phyloP scores from a whole-genome alignment of 2,797 vertebrate species.

The Prionace glauca region DNA sequence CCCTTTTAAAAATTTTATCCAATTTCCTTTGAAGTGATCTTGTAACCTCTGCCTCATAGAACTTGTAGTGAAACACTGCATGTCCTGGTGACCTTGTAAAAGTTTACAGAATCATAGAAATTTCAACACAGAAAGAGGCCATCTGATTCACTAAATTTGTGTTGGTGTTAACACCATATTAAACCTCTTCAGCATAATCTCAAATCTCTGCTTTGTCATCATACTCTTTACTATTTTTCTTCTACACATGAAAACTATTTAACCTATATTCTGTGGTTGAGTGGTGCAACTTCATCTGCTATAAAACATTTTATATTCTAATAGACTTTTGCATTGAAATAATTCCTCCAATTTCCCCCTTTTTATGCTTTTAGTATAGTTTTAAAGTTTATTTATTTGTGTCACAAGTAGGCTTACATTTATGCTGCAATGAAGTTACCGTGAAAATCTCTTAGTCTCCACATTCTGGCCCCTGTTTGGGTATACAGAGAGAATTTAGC shows the following conservation, averaged over 20 bases:
- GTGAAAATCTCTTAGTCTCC: too few relatives aligned
- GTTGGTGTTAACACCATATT: neutral
- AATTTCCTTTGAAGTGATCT: neutral
- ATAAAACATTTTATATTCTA: neutral
- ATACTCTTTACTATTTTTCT: neutral
- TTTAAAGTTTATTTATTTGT: too few relatives aligned
- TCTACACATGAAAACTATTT: neutral
- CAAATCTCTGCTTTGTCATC: neutral
- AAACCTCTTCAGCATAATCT: neutral
- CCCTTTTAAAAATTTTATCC: neutral
- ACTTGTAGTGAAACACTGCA: neutral
- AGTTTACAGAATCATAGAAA: neutral
- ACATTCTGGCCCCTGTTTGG: too few relatives aligned
- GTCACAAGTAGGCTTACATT: neutral
- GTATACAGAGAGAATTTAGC: too few relatives aligned
- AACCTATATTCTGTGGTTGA: neutral
- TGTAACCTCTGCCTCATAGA: neutral
- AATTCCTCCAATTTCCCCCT: neutral
- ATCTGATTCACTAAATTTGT: neutral
- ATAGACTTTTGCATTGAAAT: neutral
- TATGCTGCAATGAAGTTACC: neutral
- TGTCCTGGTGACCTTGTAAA: neutral
- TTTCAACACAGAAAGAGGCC: neutral
- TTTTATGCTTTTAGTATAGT: neutral
- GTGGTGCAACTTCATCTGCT: neutral